A percentile compares a stretch with the other conserved stretches of the same genome.
Evolutionary conservation across 2,888 invertebrate genomes (phyloP).

Genomic region (Leptogaster cylindrica): DNA sequence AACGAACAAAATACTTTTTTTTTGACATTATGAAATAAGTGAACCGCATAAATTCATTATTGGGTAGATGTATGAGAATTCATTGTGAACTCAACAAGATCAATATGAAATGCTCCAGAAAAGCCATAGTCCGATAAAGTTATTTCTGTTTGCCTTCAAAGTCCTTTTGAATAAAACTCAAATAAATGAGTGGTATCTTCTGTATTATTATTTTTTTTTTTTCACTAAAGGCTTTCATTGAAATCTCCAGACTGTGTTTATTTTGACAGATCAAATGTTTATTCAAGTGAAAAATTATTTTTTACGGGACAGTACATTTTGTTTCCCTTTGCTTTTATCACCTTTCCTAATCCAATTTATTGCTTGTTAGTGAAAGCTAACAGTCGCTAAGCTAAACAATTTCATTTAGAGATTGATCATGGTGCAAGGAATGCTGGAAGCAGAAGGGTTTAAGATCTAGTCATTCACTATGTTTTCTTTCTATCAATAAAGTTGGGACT

Average conservation of each 20-base stretch:
- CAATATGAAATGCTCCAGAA: background rate
- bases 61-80: background rate
- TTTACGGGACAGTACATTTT: constrained; percentile 32
- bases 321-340: constrained; percentile 3
- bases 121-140: constrained; percentile 11
- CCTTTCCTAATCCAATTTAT: background rate
- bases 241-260: background rate
- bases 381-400: no score
- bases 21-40: constrained; percentile 9
- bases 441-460: no score
- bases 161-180: constrained; percentile 2
- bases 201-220: no score
- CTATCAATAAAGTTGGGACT: no score
- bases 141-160: constrained; percentile 3
- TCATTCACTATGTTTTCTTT: no score
- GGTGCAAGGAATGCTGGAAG: no score
- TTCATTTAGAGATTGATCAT: no score
- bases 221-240: no score
- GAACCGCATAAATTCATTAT: constrained; percentile 10
- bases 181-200: background rate
- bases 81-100: background rate
- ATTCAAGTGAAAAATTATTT: constrained; percentile 24
- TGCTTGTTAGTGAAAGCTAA: no score
- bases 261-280: constrained; percentile 5
- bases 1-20: background rate